Evolutionary conservation across 2,113 vertebrate genomes (phyloP).

Genomic region (Delphinus delphis): DNA sequence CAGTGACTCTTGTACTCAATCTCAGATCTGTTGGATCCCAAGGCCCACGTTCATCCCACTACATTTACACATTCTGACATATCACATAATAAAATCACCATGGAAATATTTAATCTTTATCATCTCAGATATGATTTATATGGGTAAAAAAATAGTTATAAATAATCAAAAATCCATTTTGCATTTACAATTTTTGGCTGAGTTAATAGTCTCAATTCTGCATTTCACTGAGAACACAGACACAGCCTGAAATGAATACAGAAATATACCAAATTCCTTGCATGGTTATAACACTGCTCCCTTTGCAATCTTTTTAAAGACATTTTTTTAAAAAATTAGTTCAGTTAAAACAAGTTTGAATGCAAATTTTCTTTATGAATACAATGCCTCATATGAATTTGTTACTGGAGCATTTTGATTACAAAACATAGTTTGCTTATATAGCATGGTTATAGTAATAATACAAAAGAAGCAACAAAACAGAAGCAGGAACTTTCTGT

Average conservation of each 20-base stretch:
- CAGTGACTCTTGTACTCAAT: not conserved
- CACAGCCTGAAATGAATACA: not conserved
- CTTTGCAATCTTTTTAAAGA: not conserved
- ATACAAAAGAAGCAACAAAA: not conserved
- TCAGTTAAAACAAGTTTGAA: conserved; percentile 23
- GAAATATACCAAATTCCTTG: not conserved
- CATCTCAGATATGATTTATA: conserved; percentile 1
- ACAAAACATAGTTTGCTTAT: not conserved
- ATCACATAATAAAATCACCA: not conserved
- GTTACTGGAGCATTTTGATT: not conserved
- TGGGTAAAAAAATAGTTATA: not conserved
- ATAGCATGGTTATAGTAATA: not conserved
- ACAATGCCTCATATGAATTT: conserved; percentile 26
- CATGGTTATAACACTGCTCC: not conserved
- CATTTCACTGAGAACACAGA: not conserved
- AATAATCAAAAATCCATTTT: not conserved
- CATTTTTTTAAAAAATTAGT: not conserved
- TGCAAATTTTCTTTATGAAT: conserved; percentile 9
- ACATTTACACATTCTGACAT: not conserved
- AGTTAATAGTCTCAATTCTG: conserved; percentile 8
- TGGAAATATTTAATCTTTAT: not conserved
- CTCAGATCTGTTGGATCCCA: not conserved
- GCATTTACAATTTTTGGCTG: not conserved
- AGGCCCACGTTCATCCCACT: not conserved
- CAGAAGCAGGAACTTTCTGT: not conserved